Base-by-base conservation (phyloP, 2,113 vertebrate genomes). In the Loxodonta africana region DNA sequence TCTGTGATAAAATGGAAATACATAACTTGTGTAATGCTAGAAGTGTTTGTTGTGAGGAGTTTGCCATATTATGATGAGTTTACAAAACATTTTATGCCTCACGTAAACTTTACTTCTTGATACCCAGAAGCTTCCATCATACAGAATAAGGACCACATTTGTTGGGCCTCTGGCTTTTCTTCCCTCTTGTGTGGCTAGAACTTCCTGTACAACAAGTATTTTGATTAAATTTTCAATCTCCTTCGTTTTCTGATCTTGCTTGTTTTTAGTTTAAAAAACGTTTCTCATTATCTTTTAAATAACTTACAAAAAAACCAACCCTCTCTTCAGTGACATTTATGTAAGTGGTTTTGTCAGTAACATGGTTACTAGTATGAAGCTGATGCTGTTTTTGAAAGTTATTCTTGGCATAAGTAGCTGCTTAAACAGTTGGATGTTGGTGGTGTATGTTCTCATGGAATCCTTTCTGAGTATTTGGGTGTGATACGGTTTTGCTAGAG, bases 291-390 rank as follows among this genome's bases (percentile, higher is more conserved):
- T 83, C 53, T 44, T 90, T 83, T 51, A 83, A 89, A 46, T 44
- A 93, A 44, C 26, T 28, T 65, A 46, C 4, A 71, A 84, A 86
- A 90, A 83, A n/a, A 37, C 37, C n/a, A 63, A 20, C 62, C 28
- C 46, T 46, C 93, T 74, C 63, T 48, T 74, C 82, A 62, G 81
- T 87, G 82, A 44, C 60, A 41, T 76, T 85, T 80, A 63, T 77
- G 5, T 73, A 76, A 83, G 48, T 83, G 83, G 48, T 65, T 93
- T 83, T 26, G 46, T 87, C 85, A 94, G 85, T 78, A 83, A 25
- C n/a, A 18, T 57, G 87, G 92, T 90, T 94, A 51, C 84, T 93
- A 28, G 37, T 82, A 93, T 74, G 91, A 92, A 94, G 88, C 73
- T 89, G 78, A 37, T 94, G 80, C 5, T 91, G 8, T 57, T 62